Evolutionary conservation across 2,113 vertebrate genomes (phyloP), one percentile per base, ranked within the genome.

Genomic region (Todiramphus chloris): DNA sequence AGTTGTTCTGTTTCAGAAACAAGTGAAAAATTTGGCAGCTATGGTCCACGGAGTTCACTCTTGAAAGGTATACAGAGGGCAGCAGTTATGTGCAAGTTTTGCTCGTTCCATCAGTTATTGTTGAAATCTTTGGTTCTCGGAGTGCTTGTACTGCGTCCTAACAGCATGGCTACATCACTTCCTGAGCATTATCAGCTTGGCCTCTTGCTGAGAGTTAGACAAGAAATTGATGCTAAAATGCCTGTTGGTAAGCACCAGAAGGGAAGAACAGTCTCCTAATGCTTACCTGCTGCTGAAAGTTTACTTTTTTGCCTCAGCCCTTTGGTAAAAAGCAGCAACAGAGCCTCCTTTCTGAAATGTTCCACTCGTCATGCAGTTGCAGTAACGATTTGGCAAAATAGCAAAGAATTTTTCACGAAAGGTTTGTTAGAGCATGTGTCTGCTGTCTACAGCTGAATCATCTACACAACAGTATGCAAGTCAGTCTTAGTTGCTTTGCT

Each of bases 371-470:
- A 6, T 15, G 2, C 64, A 19, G 23, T 31, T 68, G 10, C 44
- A n/a, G 51, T 74, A 66, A 48, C 24, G 41, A 37, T 56, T 33
- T 77, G 58, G 58, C 75, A 83, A 60, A 95, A 50, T 25, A 62
- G 18, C 8, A 48, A 63, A 55, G 12, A 63, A 33, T 55, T 87
- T 73, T 68, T 82, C 8, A 28, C 21, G 16, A 43, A 39, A n/a
- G 3, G 9, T 58, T 89, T 63, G 23, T 55, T 76, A 53, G 20
- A 62, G 7, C 4, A 3, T 1, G 1, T 2, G 0, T 80, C n/a
- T 89, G 30, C 78, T 85, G 6, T 72, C 44, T 20, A 16, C 31
- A 69, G 3, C 15, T 64, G 5, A 0, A 0, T 58, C 23, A 11
- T 31, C 20, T 56, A 0, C 68, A 9, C 28, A 60, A 9, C 19